Evolutionary conservation across 2,888 invertebrate genomes (phyloP).

Genomic region (Pheosia gnoma): DNA sequence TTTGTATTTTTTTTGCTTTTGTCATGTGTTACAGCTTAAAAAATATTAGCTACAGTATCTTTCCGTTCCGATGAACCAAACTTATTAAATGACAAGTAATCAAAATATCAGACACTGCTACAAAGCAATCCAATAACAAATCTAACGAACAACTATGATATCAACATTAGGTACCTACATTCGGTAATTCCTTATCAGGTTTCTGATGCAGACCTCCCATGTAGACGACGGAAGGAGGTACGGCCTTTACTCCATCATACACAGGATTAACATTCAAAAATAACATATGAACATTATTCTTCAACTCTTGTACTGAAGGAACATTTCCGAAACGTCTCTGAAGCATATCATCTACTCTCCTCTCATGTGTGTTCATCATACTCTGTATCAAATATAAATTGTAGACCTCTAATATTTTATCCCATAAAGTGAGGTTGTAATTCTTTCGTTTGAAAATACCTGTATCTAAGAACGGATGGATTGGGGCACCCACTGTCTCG

Average conservation of each 20-base stretch:
- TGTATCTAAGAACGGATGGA: slow-evolving; percentile 50
- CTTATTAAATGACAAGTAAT: too few species aligned
- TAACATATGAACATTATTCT: slow-evolving; percentile 45
- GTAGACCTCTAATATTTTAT: slow-evolving; percentile 41
- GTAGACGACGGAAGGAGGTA: slow-evolving; percentile 46
- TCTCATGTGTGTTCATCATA: slow-evolving; percentile 5
- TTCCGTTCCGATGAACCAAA: too few species aligned
- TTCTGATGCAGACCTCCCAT: slow-evolving; percentile 46
- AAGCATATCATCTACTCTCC: slow-evolving; percentile 20
- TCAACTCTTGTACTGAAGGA: slow-evolving; percentile 36
- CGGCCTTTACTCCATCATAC: slow-evolving; percentile 45
- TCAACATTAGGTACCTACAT: slow-evolving; percentile 23
- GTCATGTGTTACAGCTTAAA: too few species aligned
- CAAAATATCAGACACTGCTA: too few species aligned
- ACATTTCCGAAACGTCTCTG: slow-evolving; percentile 33
- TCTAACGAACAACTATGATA: too few species aligned
- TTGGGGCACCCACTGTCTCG: slow-evolving; percentile 41
- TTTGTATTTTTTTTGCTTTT: too few species aligned
- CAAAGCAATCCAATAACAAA: too few species aligned
- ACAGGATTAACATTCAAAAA: slow-evolving; percentile 48
- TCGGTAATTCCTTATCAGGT: slow-evolving; percentile 37
- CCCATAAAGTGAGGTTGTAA: slow-evolving; percentile 44
- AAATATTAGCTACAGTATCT: too few species aligned
- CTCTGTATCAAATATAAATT: slow-evolving; percentile 18
- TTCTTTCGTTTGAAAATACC: slow-evolving; percentile 25